Percentiles rank a stretch among this genome's conserved stretches.
phyloP scores from a whole-genome alignment of 2,113 vertebrate genomes.

The Pavo muticus region DNA sequence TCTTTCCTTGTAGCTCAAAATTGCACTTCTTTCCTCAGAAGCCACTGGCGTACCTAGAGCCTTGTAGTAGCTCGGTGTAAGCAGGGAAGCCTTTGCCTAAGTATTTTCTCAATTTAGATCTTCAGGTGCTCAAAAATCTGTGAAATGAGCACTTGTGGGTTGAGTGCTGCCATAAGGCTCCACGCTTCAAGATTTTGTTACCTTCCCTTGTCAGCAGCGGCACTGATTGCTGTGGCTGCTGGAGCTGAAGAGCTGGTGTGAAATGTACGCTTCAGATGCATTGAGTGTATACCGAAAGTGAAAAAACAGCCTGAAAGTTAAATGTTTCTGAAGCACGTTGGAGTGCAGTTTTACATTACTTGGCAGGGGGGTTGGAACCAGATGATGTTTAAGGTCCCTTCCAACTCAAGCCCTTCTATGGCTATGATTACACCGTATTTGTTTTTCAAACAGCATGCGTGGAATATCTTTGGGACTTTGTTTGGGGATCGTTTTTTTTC shows the following conservation, averaged over 20 bases:
- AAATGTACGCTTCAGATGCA: neutral
- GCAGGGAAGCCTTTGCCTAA: neutral
- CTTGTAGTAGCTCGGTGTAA: neutral
- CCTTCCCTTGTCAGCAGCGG: neutral
- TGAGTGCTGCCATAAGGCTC: neutral
- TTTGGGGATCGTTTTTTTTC: neutral
- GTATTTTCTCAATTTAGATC: neutral
- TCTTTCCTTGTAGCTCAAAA: neutral
- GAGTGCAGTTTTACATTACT: neutral
- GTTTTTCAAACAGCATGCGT: neutral
- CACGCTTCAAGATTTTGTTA: neutral
- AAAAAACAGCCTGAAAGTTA: neutral
- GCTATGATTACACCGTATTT: too few species aligned
- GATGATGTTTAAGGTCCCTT: too few species aligned
- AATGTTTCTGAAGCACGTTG: neutral
- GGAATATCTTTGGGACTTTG: neutral
- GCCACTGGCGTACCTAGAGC: neutral
- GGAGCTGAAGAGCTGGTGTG: neutral
- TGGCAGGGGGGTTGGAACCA: too few species aligned
- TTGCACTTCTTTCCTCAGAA: neutral
- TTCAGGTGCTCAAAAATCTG: neutral
- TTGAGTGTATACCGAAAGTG: neutral
- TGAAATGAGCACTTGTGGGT: neutral
- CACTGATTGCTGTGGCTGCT: too few species aligned
- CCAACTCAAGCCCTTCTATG: too few species aligned